These are phyloP conservation scores for Nephrotoma guestfalica DNA, from an alignment of 2,888 invertebrate genomes.

Conservation along the genomic window DNA sequence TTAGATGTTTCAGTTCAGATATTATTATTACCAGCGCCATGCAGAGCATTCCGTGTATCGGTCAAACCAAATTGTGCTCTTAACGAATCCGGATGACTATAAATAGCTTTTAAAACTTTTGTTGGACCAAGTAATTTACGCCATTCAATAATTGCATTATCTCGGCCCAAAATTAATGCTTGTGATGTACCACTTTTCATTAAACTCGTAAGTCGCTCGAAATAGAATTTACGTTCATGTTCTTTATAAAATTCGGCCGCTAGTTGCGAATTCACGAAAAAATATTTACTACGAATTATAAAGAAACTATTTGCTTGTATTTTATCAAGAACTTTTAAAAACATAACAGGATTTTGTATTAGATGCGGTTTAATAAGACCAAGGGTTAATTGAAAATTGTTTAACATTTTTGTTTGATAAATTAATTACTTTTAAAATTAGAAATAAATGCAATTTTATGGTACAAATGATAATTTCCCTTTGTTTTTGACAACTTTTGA, in stretches of 20 bases:
- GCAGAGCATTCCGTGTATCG: conserved; percentile 87
- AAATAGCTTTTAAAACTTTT: conserved; percentile 68
- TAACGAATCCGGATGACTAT: conserved; percentile 60
- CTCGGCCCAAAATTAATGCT: conserved; percentile 59
- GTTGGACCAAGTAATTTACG: conserved; percentile 79
- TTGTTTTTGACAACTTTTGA: neutral
- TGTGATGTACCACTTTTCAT: conserved; percentile 81
- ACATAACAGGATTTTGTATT: conserved; percentile 56
- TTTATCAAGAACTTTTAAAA: conserved; percentile 50
- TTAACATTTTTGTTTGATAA: conserved; percentile 9
- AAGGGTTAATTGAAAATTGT: conserved; percentile 55
- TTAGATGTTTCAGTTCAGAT: conserved; percentile 6
- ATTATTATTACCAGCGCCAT: conserved; percentile 64
- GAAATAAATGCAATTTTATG: neutral
- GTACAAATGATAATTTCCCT: neutral
- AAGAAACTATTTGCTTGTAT: conserved; percentile 55
- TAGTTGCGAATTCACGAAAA: conserved; percentile 42
- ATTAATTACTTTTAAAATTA: neutral
- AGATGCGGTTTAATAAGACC: conserved; percentile 81
- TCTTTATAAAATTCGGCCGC: conserved; percentile 69
- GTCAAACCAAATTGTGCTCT: conserved; percentile 77
- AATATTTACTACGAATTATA: conserved; percentile 51
- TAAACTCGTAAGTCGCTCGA: conserved; percentile 62
- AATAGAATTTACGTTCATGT: conserved; percentile 72
- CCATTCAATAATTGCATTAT: conserved; percentile 68